Base-by-base conservation (phyloP, 2,888 invertebrate genomes). In the Timema cristinae region DNA sequence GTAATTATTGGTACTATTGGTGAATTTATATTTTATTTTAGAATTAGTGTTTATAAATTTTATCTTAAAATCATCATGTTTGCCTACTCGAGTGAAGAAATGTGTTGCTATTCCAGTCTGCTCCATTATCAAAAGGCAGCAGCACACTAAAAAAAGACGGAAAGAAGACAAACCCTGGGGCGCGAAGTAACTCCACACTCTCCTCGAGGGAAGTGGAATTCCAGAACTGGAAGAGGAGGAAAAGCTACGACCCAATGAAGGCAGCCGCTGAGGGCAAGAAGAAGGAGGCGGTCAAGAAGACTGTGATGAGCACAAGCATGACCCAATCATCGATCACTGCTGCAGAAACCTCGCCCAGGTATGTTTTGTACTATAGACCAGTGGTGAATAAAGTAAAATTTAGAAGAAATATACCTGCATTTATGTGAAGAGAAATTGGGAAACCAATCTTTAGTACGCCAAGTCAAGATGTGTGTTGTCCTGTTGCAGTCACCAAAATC, bases 181-280 rank as follows among this genome's bases (percentile, higher is more conserved):
- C 87, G 74, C 83, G 91, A 70, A 87, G 88, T 77, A 88, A 88
- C 79, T 91, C 91, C 50, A 90, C 91, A 0, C 82, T 91, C 6
- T 90, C 91, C 0, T 86, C 90, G 66, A 89, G 91, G 81, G 95
- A 95, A 82, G 89, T 90, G 9, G 93, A 94, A 79, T 90, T 95
- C 85, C 95, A 95, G 81, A 97, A 97, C 84, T 98, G 97, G 97
- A 94, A 96, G 80, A 87, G 97, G 73, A 86, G 98, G 75, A 97
- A 97, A 78, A 95, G 93, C 77, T 98, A 98, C 83, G 96, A 98
- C 84, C 97, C 97, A 50, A 91, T 94, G 88, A 93, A 92, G 81
- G 94, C 97, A 0, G 97, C 96, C 0, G 94, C 94, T 32, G 94
- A 95, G 80, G 95, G 92, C 48, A 90, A 88, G 79, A 88, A 87